phyloP scores from a whole-genome alignment of 2,797 vertebrate species.

The Pyrocephalus nanus region DNA sequence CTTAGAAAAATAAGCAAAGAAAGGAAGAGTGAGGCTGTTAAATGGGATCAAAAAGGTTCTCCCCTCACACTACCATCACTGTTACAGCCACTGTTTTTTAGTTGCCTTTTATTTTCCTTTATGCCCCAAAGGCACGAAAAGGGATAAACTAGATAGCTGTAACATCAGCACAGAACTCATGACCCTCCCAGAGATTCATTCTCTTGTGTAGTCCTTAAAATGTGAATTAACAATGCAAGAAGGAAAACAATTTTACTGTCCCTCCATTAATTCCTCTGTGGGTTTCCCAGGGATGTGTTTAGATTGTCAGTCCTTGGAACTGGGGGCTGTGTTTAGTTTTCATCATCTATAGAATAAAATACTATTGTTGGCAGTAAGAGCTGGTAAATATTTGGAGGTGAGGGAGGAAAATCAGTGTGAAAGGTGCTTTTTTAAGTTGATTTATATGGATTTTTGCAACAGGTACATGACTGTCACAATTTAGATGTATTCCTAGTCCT shows the following conservation, averaged over 20 bases:
- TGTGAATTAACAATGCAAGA: not conserved
- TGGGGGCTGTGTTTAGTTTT: not conserved
- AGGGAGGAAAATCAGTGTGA: not conserved
- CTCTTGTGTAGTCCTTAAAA: accelerated
- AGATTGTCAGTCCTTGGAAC: not conserved
- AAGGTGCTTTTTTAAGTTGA: not conserved
- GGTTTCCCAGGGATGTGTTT: not conserved
- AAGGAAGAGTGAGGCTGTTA: not conserved
- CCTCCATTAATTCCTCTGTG: not conserved
- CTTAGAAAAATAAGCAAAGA: not conserved
- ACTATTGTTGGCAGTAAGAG: not conserved
- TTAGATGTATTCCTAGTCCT: not conserved
- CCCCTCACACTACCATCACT: not conserved
- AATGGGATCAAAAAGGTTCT: not conserved
- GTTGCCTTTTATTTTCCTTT: not conserved
- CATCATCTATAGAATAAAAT: not conserved
- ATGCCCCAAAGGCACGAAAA: not conserved
- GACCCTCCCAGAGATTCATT: not conserved
- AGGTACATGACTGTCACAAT: not conserved
- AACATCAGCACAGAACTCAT: not conserved
- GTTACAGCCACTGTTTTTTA: not conserved
- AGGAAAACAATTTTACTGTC: not conserved
- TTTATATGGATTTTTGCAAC: not conserved
- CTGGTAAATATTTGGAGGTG: not conserved
- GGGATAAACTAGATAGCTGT: not conserved